phyloP scores from a whole-genome alignment of 2,888 invertebrate species.

The Eutolmus rufibarbis region DNA sequence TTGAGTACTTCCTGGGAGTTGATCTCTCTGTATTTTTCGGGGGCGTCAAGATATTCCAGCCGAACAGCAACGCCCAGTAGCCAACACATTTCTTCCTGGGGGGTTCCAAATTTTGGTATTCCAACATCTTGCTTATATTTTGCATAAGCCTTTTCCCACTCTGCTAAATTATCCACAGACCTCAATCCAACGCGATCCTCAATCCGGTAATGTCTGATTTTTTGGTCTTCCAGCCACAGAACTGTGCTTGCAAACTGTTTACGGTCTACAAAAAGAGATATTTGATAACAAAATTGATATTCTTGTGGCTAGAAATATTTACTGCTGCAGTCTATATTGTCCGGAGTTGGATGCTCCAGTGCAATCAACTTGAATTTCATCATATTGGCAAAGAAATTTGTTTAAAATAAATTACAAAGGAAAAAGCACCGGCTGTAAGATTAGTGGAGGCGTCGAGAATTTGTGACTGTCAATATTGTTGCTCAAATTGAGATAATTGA shows the following conservation, averaged over 20 bases:
- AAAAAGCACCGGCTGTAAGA: background rate
- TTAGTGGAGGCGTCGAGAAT: background rate
- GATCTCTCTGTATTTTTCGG: slow-evolving; percentile 73
- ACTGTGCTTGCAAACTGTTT: slow-evolving; percentile 80
- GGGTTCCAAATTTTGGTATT: slow-evolving; percentile 72
- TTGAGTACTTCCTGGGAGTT: slow-evolving; percentile 69
- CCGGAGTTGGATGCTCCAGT: slow-evolving; percentile 78
- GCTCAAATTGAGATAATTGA: background rate
- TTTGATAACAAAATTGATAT: background rate
- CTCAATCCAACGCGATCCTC: slow-evolving; percentile 80
- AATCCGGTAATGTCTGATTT: slow-evolving; percentile 86
- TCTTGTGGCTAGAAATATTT: slow-evolving; percentile 51
- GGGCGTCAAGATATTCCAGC: slow-evolving; percentile 81
- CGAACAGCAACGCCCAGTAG: slow-evolving; percentile 82
- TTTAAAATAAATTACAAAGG: slow-evolving; percentile 12
- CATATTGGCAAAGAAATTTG: slow-evolving; percentile 65
- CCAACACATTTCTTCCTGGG: slow-evolving; percentile 82
- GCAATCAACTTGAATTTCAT: slow-evolving; percentile 79
- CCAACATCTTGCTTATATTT: slow-evolving; percentile 78
- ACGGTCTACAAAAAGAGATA: slow-evolving; percentile 69
- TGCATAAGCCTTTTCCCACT: slow-evolving; percentile 77
- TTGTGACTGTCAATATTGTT: background rate
- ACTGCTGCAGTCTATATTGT: slow-evolving; percentile 77
- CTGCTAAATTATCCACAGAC: slow-evolving; percentile 68
- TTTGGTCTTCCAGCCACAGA: slow-evolving; percentile 92